These are phyloP conservation scores for Elgonia sp. DNA, from an alignment of 2,888 invertebrate genomes.

Conservation along the genomic window DNA sequence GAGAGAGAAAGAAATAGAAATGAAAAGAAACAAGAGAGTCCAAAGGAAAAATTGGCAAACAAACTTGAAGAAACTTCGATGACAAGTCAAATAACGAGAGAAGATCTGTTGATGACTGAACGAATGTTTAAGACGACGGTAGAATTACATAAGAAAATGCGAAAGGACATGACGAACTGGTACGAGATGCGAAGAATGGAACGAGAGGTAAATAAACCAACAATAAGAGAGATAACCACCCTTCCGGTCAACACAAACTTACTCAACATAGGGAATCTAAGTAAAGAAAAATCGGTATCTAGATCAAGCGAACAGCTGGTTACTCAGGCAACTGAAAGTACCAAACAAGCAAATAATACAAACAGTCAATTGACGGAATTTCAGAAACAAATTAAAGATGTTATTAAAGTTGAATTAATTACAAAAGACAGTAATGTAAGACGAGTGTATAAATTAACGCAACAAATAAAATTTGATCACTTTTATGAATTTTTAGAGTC, in stretches of 20 bases:
- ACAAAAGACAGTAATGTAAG: conserved; percentile 26
- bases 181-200: conserved; percentile 32
- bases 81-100: conserved; percentile 2
- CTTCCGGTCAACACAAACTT: not conserved
- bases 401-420: conserved; percentile 33
- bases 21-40: too few species aligned
- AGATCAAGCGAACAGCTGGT: not conserved
- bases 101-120: conserved; percentile 3
- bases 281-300: not conserved
- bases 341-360: not conserved
- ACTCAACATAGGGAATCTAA: not conserved
- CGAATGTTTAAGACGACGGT: conserved; percentile 28
- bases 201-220: conserved; percentile 42
- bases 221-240: not conserved
- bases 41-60: not conserved
- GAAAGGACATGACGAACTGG: conserved; percentile 49
- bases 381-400: conserved; percentile 36
- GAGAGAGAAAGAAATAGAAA: too few species aligned
- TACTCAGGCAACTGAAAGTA: not conserved
- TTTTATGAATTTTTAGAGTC: conserved; percentile 48
- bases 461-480: conserved; percentile 33
- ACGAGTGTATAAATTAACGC: conserved; percentile 32
- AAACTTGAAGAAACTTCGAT: not conserved
- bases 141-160: conserved; percentile 44
- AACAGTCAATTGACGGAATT: conserved; percentile 12